Evolutionary conservation across 2,797 vertebrate species (phyloP), one percentile per base, ranked within the genome.

Genomic region (Euthynnus affinis): DNA sequence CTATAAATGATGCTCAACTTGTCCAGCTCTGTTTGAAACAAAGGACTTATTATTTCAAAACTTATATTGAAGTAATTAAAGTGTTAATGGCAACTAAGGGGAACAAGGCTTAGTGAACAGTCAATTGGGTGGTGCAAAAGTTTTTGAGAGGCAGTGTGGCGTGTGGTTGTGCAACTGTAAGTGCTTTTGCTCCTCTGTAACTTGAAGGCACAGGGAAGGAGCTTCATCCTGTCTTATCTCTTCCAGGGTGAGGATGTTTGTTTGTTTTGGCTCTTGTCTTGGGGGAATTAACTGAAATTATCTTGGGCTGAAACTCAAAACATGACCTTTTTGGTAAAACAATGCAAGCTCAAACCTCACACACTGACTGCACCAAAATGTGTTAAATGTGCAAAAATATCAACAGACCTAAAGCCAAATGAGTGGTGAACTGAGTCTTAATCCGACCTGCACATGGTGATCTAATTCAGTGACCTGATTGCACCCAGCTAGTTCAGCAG

Each of bases 401-500:
- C 46, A 68, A 17, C 62, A 56, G 57, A 65, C 64, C 51, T 53
- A 20, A 63, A 76, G 66, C 56, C 40, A 72, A 77, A 75, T 52
- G 53, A 63, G 46, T 6, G 27, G 56, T 71, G 20, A 79, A 62
- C 59, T 53, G 61, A 76, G 58, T 29, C 77, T 61, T 88, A 91
- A 89, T 88, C 87, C 61, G 3, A 68, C 76, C 22, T 48, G 55
- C 78, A 20, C 49, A 69, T 60, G 59, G 63, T 53, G 79, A 85
- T 85, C 76, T 83, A 74, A 80, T 83, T 85, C 77, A 61, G n/a
- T 82, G 84, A 82, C 87, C 84, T 68, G 74, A 46, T 67, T 71
- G 68, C 23, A 40, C 62, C 46, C n/a, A n/a, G 55, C 71, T 64
- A n/a, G 65, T 69, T 82, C 53, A 78, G 65, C 29, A 34, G 58